phyloP scores from a whole-genome alignment of 2,888 invertebrate species.

The Lordiphosa fenestrarum region DNA sequence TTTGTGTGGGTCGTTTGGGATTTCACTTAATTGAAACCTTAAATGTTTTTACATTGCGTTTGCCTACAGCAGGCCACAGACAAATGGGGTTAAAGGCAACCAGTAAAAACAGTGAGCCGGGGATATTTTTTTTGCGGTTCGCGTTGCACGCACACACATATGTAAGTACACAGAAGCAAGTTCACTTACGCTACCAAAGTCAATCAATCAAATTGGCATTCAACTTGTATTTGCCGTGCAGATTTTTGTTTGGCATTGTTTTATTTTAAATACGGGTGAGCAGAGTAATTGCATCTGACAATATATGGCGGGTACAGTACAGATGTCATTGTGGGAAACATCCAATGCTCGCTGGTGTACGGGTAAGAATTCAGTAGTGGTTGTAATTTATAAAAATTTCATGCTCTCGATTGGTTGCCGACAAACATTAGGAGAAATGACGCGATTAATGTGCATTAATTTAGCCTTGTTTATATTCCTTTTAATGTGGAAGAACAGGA shows the following conservation, averaged over 20 bases:
- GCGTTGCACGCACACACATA: constrained; percentile 14
- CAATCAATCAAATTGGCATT: constrained; percentile 57
- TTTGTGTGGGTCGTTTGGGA: constrained; percentile 40
- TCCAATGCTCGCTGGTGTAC: too few relatives aligned
- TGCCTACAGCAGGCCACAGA: constrained; percentile 26
- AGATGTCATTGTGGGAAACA: background rate
- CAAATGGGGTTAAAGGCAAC: constrained; percentile 25
- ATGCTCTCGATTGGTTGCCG: background rate
- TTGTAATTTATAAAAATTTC: too few relatives aligned
- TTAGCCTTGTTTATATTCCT: too few relatives aligned
- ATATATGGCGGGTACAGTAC: too few relatives aligned
- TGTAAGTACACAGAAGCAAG: constrained; percentile 4
- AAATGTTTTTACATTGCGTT: constrained; percentile 63
- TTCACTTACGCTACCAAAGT: constrained; percentile 17
- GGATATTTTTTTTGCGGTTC: background rate
- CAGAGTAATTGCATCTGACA: background rate
- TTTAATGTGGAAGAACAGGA: too few relatives aligned
- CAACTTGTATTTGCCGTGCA: constrained; percentile 28
- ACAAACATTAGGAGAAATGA: too few relatives aligned
- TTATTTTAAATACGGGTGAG: constrained; percentile 5
- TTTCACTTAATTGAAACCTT: constrained; percentile 71
- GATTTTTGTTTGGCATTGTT: constrained; percentile 26
- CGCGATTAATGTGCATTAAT: too few relatives aligned
- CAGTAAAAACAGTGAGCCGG: background rate
- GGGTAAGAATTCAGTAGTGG: too few relatives aligned